phyloP scores from a whole-genome alignment of 35 echinoderm and acorn worm genomes.

The Strongylocentrotus purpuratus region DNA sequence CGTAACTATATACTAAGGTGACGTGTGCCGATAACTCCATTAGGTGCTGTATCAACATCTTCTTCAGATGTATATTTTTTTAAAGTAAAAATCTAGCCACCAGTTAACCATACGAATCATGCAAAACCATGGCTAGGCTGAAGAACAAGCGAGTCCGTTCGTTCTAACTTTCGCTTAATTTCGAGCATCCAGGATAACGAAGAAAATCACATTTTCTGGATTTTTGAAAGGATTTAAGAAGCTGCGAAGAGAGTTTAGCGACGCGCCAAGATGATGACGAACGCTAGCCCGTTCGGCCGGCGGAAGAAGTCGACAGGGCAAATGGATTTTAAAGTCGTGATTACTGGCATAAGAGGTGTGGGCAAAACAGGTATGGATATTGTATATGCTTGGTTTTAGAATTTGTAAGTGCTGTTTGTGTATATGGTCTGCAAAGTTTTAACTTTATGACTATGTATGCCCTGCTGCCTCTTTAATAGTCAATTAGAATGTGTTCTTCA shows the following conservation, averaged over 20 bases:
- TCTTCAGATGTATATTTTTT: not conserved
- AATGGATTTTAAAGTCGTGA: slow-evolving; percentile 55
- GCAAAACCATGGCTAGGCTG: not conserved
- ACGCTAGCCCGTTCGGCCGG: slow-evolving; percentile 63
- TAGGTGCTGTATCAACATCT: not conserved
- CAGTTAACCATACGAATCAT: not conserved
- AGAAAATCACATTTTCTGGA: not conserved
- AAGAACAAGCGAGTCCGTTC: not conserved
- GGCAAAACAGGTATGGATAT: slow-evolving; percentile 59
- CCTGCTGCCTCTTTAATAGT: too few species aligned
- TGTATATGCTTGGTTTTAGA: not conserved
- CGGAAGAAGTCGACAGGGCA: slow-evolving; percentile 56
- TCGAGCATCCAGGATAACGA: not conserved
- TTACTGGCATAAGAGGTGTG: slow-evolving; percentile 57
- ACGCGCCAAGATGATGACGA: slow-evolving; percentile 46
- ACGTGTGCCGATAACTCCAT: not conserved
- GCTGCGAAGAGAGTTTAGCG: not conserved
- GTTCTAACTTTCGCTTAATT: not conserved
- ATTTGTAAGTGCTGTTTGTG: too few species aligned
- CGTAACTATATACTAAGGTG: not conserved
- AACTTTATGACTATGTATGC: too few species aligned
- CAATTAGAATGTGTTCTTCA: too few species aligned
- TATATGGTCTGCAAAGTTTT: too few species aligned
- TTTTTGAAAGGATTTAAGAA: not conserved
- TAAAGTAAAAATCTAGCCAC: not conserved